A percentile compares a stretch with the other conserved stretches of the same genome.
phyloP scores from a whole-genome alignment of 2,113 vertebrate species.

The Dasypus novemcinctus region DNA sequence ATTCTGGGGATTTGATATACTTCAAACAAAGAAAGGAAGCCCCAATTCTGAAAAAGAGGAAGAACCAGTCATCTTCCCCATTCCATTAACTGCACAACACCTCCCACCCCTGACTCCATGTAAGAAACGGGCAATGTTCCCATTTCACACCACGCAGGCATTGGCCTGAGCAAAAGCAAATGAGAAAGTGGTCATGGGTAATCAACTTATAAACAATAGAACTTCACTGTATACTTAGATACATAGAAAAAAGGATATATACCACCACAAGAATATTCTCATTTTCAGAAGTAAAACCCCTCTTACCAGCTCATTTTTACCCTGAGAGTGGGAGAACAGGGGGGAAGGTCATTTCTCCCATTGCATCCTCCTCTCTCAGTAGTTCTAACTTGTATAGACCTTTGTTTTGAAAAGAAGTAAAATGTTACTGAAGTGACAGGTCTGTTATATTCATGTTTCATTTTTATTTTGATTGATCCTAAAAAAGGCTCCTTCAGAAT shows the following conservation, averaged over 20 bases:
- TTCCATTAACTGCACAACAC: neutral
- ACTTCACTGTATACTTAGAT: fast-evolving
- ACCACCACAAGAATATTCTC: neutral
- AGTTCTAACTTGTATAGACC: neutral
- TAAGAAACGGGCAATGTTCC: neutral
- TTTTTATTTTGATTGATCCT: neutral
- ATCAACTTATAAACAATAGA: neutral
- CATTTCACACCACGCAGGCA: fast-evolving
- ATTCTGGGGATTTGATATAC: neutral
- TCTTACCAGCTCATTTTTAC: neutral
- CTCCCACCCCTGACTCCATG: fast-evolving
- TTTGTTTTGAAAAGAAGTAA: slow-evolving; percentile 1
- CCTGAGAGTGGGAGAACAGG: neutral
- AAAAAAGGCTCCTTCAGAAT: neutral
- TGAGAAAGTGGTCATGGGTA: neutral
- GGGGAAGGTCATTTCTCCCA: neutral
- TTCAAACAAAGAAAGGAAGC: neutral
- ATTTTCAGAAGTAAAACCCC: neutral
- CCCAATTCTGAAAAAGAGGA: neutral
- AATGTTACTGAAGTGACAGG: neutral
- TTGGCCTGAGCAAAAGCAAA: neutral
- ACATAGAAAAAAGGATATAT: neutral
- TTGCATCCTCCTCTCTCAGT: neutral
- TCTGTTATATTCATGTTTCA: neutral
- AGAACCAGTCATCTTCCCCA: neutral